A percentile compares a stretch with the other conserved stretches of the same genome.
Conservation (phyloP, 2,797 vertebrate genomes). For the Oreonectes daqikongensis region DNA sequence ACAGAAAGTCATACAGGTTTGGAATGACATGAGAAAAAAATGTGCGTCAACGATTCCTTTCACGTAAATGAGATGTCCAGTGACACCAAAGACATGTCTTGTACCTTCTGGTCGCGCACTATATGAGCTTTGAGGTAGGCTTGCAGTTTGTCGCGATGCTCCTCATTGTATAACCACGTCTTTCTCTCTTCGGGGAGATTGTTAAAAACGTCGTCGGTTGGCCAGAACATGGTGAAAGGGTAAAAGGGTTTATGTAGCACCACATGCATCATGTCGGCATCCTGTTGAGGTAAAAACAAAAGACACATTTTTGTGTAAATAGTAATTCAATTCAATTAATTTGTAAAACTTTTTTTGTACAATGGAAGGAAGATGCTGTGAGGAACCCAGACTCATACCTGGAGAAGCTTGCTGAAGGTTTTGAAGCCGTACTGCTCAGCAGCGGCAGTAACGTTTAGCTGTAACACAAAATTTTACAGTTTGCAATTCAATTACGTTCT, state of each 20-base stretch:
- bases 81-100: neutral
- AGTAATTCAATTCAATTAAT: neutral
- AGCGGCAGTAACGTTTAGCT: slow-evolving; percentile 82
- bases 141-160: slow-evolving; percentile 82
- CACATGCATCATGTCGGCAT: slow-evolving; percentile 79
- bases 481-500: neutral
- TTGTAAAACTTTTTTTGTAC: neutral
- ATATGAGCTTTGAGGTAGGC: slow-evolving; percentile 87
- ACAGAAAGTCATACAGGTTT: neutral
- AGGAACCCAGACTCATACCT: slow-evolving; percentile 74
- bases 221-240: slow-evolving; percentile 94
- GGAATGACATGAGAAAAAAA: neutral
- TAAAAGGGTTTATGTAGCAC: slow-evolving; percentile 75
- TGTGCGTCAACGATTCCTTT: neutral
- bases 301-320: neutral
- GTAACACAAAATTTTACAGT: slow-evolving; percentile 27
- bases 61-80: neutral
- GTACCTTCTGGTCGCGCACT: slow-evolving; percentile 79
- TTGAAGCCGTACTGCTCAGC: slow-evolving; percentile 84
- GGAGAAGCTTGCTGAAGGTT: slow-evolving; percentile 82
- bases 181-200: slow-evolving; percentile 77
- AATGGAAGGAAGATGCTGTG: neutral
- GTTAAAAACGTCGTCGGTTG: slow-evolving; percentile 81
- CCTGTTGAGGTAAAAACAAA: slow-evolving; percentile 68
- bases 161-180: slow-evolving; percentile 83